Evolutionary conservation across 2,113 vertebrate species (phyloP).

Genomic region (Peromyscus californicus): DNA sequence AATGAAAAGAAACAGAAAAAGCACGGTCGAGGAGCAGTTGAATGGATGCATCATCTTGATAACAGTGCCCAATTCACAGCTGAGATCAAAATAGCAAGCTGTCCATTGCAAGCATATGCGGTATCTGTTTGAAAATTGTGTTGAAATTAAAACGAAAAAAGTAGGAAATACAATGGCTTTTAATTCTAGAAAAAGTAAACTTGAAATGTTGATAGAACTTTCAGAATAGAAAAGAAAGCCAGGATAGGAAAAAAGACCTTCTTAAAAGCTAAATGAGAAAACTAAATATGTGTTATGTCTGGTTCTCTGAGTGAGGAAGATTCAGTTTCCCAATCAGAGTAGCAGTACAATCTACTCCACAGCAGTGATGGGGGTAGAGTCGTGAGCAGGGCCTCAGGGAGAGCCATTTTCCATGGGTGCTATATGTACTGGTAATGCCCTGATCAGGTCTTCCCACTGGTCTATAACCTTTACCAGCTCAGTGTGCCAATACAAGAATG

Average conservation of each 20-base stretch:
- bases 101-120: fast-evolving
- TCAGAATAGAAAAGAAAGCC: not conserved
- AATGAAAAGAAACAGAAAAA: too few relatives aligned
- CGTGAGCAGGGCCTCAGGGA: fast-evolving
- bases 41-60: not conserved
- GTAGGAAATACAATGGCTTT: not conserved
- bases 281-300: too few relatives aligned
- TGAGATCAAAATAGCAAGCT: not conserved
- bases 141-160: not conserved
- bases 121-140: not conserved
- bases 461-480: not conserved
- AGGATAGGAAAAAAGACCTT: not conserved
- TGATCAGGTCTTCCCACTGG: not conserved
- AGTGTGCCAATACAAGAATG: not conserved
- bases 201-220: not conserved
- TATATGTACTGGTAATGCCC: not conserved
- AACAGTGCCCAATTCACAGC: too few relatives aligned
- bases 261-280: not conserved
- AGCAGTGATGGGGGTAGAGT: fast-evolving
- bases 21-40: not conserved
- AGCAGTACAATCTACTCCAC: fast-evolving
- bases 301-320: not conserved
- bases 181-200: not conserved
- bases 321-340: fast-evolving
- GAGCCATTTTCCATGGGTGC: too few relatives aligned